A percentile compares a stretch with the other conserved stretches of the same genome.
These are phyloP conservation scores for Tolypeutes matacus DNA, from an alignment of 2,797 vertebrate species.

Conservation along the genomic window DNA sequence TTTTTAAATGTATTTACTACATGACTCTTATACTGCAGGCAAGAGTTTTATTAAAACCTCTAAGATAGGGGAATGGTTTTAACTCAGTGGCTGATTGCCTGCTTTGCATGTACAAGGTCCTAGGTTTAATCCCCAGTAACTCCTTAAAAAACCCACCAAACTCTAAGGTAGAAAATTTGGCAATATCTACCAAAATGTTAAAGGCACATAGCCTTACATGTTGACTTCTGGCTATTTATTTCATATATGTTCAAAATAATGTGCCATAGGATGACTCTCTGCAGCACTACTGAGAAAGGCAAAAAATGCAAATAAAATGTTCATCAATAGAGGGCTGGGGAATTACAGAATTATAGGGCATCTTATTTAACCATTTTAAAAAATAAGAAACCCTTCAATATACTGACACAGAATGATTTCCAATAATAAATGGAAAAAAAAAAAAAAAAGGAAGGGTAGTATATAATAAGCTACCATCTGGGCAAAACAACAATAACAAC, in stretches of 20 bases:
- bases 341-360: neutral
- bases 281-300: constrained; percentile 36
- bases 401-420: neutral
- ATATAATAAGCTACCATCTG: neutral
- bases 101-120: too few species aligned
- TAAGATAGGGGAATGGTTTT: neutral
- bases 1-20: neutral
- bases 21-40: neutral
- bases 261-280: neutral
- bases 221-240: constrained; percentile 16
- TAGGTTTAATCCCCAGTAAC: too few species aligned
- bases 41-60: constrained; percentile 18
- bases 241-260: neutral
- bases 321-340: neutral
- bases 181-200: constrained; percentile 23
- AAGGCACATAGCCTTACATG: constrained; percentile 13
- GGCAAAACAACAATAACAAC: neutral
- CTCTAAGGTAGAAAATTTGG: neutral
- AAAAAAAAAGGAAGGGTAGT: neutral
- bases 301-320: constrained; percentile 45
- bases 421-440: neutral
- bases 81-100: too few species aligned
- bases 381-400: neutral
- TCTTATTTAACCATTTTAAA: neutral
- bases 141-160: too few species aligned